phyloP scores from a whole-genome alignment of 2,888 invertebrate species.

The Loripinus fragilis region DNA sequence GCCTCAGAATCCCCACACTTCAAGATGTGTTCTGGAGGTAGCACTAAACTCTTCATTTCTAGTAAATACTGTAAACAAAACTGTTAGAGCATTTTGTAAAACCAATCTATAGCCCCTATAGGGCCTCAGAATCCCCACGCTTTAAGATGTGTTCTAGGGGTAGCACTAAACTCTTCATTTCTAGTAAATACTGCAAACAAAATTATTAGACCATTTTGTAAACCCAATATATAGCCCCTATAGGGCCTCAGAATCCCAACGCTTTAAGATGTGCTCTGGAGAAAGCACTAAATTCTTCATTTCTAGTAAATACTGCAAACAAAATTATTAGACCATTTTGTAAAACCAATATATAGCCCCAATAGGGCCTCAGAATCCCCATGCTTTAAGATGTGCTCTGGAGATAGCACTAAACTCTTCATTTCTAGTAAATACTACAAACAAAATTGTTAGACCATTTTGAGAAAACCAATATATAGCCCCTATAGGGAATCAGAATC shows the following conservation, averaged over 20 bases:
- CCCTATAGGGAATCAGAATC: too few species aligned
- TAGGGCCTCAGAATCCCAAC: too few species aligned
- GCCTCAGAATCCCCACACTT: slow-evolving; percentile 94
- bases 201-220: too few species aligned
- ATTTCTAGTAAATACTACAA: slow-evolving; percentile 94
- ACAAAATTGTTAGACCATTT: too few species aligned
- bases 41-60: slow-evolving; percentile 96
- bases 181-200: slow-evolving; percentile 90
- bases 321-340: too few species aligned
- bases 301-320: slow-evolving; percentile 92
- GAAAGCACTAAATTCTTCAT: slow-evolving; percentile 97
- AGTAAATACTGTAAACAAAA: slow-evolving; percentile 88
- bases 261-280: slow-evolving; percentile 97
- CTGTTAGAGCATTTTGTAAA: too few species aligned
- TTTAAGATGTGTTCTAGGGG: slow-evolving; percentile 99
- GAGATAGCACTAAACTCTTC: slow-evolving; percentile 96
- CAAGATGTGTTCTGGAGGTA: slow-evolving; percentile 98
- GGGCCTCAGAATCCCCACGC: too few species aligned
- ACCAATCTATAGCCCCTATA: too few species aligned
- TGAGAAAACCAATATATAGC: too few species aligned
- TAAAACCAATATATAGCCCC: too few species aligned
- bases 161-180: slow-evolving; percentile 96
- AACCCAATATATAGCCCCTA: too few species aligned
- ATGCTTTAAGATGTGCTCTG: slow-evolving; percentile 98
- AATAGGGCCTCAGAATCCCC: too few species aligned